Base-by-base conservation (phyloP, 1,140 invertebrate species). In the Colletes latitarsis region DNA sequence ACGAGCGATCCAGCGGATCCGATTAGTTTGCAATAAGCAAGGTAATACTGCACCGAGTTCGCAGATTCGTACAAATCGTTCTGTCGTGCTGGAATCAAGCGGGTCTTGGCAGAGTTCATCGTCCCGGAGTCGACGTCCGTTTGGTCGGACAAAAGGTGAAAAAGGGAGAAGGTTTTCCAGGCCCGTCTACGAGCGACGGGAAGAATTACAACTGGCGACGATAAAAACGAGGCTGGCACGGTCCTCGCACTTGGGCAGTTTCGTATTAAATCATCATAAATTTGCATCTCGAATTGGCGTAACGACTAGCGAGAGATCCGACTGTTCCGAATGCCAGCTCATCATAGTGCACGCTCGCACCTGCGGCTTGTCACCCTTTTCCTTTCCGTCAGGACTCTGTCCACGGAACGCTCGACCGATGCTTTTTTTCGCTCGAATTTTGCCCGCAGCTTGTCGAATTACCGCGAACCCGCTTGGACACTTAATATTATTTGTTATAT, bases 261-360 rank as follows among this genome's bases (percentile, higher is more conserved):
- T 86, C 76, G 87, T 90, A 89, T 89, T 89, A 85, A 88, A 89
- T 89, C 88, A 88, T 89, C 88, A 90, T 90, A 89, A 89, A 90
- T 89, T 89, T 90, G 88, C 89, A 90, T 90, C 62, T 68, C 64
- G 84, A 87, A 90, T 90, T 89, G 82, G 83, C 76, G 79, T 90
- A 88, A 89, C 85, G 87, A 89, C 85, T 85, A 69, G 73, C 82
- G 85, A 75, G 60, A 87, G 82, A 79, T 88, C 74, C 82, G 57
- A 72, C 57, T 68, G 76, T 87, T 88, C 82, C 70, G 82, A 82
- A 83, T 77, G 77, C 84, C 69, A 84, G 57, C 78, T 74, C 58
- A 55, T 74, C 70, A 41, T 67, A 66, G 70, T 49, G 49, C 69
- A 30, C 55, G n/a, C 10, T 39, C 30, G 58, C 15, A 49, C 8